Percentiles rank a stretch among this genome's conserved stretches.
These are phyloP conservation scores for Oceanodroma tethys DNA, from an alignment of 2,113 vertebrate species.

Conservation along the genomic window DNA sequence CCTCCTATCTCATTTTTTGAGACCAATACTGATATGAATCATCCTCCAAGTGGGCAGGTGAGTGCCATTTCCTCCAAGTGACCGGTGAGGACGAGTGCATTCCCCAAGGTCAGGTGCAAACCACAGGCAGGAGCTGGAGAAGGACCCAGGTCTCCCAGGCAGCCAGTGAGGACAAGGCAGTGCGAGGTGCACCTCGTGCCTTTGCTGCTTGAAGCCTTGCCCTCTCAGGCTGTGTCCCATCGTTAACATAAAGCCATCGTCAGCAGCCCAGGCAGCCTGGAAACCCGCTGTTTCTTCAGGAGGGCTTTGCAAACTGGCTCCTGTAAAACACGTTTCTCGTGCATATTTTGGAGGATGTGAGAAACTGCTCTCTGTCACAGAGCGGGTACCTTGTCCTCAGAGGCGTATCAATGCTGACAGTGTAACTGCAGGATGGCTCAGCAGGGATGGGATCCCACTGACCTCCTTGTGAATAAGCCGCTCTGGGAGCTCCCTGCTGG, in stretches of 20 bases:
- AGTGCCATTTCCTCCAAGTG: neutral
- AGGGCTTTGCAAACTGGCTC: neutral
- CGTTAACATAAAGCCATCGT: rapidly evolving
- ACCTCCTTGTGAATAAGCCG: neutral
- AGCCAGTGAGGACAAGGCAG: neutral
- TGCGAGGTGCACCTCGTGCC: no score
- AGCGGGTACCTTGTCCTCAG: no score
- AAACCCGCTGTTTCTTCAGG: rapidly evolving
- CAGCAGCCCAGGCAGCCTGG: neutral
- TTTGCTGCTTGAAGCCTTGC: neutral
- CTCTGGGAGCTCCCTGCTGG: neutral
- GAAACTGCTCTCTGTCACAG: neutral
- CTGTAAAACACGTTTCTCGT: rapidly evolving
- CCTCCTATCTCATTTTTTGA: neutral
- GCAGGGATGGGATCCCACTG: neutral
- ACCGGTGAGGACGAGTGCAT: neutral
- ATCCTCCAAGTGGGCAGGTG: neutral
- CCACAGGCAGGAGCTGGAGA: neutral
- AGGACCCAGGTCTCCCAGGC: neutral
- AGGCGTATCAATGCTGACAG: neutral
- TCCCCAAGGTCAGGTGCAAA: neutral
- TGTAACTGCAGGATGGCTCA: rapidly evolving
- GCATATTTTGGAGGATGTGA: neutral
- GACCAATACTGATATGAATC: neutral
- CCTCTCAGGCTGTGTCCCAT: neutral